A percentile compares a stretch with the other conserved stretches of the same genome.
These are phyloP conservation scores for Macrophya annulata DNA, from an alignment of 2,888 invertebrate species.

Conservation along the genomic window DNA sequence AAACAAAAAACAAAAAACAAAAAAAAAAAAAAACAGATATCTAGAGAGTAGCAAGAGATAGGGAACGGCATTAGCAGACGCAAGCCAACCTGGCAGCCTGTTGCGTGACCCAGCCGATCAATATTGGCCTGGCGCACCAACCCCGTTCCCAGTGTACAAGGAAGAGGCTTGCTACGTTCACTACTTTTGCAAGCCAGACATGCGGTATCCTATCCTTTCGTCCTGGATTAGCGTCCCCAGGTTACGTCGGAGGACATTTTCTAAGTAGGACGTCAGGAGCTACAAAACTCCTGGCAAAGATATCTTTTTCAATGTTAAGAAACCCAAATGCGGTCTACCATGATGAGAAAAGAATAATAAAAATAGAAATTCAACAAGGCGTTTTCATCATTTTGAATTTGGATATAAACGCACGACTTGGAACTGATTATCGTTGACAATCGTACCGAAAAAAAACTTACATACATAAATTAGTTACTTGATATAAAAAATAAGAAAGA, in stretches of 20 bases:
- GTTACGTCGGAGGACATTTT: background rate
- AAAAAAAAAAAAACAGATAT: background rate
- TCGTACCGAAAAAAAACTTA: background rate
- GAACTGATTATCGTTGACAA: background rate
- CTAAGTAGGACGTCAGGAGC: background rate
- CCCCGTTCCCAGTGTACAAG: background rate
- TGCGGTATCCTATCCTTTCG: slow-evolving; percentile 43
- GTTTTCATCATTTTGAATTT: background rate
- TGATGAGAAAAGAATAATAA: background rate
- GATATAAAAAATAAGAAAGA: background rate
- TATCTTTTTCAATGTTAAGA: background rate
- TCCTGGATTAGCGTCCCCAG: slow-evolving; percentile 18
- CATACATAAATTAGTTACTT: background rate
- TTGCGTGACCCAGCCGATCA: slow-evolving; percentile 76
- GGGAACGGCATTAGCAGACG: slow-evolving; percentile 34
- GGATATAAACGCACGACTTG: background rate
- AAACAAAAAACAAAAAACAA: background rate
- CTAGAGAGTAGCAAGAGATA: background rate
- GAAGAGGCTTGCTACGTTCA: slow-evolving; percentile 10
- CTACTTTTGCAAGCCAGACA: slow-evolving; percentile 30
- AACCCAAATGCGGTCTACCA: background rate
- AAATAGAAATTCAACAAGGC: slow-evolving; percentile 12
- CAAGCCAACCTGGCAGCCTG: slow-evolving; percentile 69
- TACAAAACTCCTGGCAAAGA: background rate
- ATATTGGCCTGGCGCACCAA: slow-evolving; percentile 72